Evolutionary conservation across 2,797 vertebrate genomes (phyloP).

Genomic region (Semaprochilodus insignis): DNA sequence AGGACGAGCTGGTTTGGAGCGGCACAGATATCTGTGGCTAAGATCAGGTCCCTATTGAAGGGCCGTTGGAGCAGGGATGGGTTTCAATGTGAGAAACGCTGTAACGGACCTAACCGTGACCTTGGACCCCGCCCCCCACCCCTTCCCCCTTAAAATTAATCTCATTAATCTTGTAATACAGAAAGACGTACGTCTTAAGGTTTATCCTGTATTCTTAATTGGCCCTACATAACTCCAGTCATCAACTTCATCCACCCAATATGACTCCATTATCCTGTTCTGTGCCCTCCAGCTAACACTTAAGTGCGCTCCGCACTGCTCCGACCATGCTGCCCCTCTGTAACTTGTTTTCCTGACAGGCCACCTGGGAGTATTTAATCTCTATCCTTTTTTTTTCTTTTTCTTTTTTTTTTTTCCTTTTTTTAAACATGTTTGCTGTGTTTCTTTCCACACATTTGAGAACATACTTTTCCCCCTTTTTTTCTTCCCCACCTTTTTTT

Average conservation of each 20-base stretch:
- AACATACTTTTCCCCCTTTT: constrained; percentile 65
- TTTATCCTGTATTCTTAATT: constrained; percentile 11
- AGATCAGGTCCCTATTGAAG: constrained; percentile 45
- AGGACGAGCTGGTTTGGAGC: constrained; percentile 54
- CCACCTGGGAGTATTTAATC: constrained; percentile 32
- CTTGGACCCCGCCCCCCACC: neutral
- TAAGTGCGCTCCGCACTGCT: constrained; percentile 3
- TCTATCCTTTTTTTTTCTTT: constrained; percentile 21
- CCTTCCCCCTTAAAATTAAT: constrained; percentile 23
- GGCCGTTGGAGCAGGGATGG: constrained; percentile 40
- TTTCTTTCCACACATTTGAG: constrained; percentile 63
- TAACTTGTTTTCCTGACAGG: constrained; percentile 23
- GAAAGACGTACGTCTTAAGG: neutral
- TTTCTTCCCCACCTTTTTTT: constrained; percentile 67
- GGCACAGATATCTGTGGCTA: constrained; percentile 49
- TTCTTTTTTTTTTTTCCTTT: constrained; percentile 42
- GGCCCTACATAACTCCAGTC: constrained; percentile 22
- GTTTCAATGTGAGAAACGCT: constrained; percentile 43
- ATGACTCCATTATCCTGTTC: constrained; percentile 17
- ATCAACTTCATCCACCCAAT: constrained; percentile 24
- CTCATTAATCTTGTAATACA: constrained; percentile 43
- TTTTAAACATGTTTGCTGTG: constrained; percentile 35
- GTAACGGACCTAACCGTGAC: constrained; percentile 35
- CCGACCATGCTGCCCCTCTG: neutral
- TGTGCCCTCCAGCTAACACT: constrained; percentile 45